Evolutionary conservation across 2,797 vertebrate genomes (phyloP).

Genomic region (Tapera naevia): DNA sequence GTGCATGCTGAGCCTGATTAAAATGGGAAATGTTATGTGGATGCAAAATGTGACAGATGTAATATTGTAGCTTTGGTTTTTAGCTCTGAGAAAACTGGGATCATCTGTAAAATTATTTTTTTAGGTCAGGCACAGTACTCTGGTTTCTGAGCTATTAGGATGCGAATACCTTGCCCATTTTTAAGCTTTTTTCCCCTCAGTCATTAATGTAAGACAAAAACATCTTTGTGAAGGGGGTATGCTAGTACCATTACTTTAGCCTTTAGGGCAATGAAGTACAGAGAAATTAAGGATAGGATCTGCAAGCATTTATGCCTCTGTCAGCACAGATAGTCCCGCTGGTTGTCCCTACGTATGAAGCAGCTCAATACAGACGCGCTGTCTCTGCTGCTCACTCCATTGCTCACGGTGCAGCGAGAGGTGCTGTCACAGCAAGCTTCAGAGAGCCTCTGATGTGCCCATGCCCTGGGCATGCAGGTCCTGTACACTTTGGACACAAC

Average conservation of each 20-base stretch:
- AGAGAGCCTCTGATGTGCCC: fast-evolving
- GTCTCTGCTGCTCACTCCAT: fast-evolving
- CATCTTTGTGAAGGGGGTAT: neutral
- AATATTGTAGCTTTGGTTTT: neutral
- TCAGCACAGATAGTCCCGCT: neutral
- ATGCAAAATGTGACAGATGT: neutral
- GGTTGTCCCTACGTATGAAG: fast-evolving
- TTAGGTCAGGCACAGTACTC: neutral
- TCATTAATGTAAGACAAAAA: neutral
- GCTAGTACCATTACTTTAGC: neutral
- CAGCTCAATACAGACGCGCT: fast-evolving
- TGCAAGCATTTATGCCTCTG: neutral
- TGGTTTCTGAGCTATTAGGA: neutral
- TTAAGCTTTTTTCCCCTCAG: neutral
- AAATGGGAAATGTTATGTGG: neutral
- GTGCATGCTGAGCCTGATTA: neutral
- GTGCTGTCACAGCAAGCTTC: neutral
- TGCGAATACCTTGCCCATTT: neutral
- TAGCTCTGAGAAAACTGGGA: neutral
- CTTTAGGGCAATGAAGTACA: neutral
- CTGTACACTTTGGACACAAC: neutral
- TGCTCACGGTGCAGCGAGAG: neutral
- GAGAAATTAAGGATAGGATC: neutral
- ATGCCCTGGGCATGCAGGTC: fast-evolving
- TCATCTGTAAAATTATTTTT: neutral